phyloP scores from a whole-genome alignment of 2,113 vertebrate species.

The Corythornis madagascariensis region DNA sequence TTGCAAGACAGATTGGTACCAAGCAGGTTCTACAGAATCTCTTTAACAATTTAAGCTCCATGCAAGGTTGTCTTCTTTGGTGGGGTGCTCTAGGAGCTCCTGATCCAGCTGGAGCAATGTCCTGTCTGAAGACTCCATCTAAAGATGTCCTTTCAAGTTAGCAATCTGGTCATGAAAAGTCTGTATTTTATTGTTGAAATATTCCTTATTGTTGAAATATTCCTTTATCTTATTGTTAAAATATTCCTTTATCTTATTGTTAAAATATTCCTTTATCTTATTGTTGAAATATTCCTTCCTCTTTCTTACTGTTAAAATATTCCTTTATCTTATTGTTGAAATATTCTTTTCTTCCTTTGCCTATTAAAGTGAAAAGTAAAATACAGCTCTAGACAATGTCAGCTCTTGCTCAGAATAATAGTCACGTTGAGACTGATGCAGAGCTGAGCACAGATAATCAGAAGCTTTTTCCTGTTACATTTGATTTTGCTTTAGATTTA shows the following conservation, averaged over 20 bases:
- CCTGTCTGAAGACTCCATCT: not conserved
- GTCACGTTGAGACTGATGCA: not conserved
- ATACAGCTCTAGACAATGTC: not conserved
- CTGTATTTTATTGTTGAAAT: not conserved
- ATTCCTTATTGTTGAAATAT: no score
- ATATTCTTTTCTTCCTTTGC: not conserved
- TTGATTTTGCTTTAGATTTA: not conserved
- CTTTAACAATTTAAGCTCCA: not conserved
- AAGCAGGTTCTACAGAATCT: not conserved
- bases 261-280: not conserved
- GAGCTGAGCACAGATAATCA: not conserved
- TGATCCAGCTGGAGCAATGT: not conserved
- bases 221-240: not conserved
- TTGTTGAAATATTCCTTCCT: not conserved
- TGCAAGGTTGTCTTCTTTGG: not conserved
- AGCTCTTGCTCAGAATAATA: not conserved
- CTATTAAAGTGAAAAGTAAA: not conserved
- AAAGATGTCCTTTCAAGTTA: not conserved
- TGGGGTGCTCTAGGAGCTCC: not conserved
- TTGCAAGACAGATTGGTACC: not conserved
- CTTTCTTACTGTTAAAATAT: not conserved
- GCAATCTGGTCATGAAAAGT: not conserved
- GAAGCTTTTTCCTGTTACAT: not conserved
- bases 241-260: not conserved
- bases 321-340: not conserved